These are phyloP conservation scores for Diachasma alloeum DNA, from an alignment of 1,140 invertebrate genomes.

Conservation along the genomic window DNA sequence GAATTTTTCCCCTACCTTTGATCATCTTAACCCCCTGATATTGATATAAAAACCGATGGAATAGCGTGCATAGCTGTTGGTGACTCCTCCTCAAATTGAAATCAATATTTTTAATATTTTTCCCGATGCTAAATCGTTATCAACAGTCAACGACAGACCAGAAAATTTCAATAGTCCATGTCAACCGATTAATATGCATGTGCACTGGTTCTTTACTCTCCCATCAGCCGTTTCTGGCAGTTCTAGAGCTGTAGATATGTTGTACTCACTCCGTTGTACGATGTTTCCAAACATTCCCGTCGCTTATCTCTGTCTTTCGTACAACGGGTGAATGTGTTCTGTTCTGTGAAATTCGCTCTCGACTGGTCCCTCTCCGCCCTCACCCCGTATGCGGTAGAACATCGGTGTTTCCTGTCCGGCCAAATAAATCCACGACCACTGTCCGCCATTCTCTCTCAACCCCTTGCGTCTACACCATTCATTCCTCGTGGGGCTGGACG, in stretches of 20 bases:
- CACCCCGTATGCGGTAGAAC: constrained; percentile 33
- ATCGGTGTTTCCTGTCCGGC: constrained; percentile 56
- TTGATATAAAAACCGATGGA: neutral
- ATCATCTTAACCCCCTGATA: too few species aligned
- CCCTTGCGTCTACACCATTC: constrained; percentile 50
- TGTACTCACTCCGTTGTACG: neutral
- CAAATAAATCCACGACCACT: constrained; percentile 59
- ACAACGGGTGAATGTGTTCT: neutral
- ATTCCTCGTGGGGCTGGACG: constrained; percentile 46
- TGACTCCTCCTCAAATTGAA: too few species aligned
- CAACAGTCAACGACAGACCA: constrained; percentile 34
- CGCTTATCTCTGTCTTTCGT: constrained; percentile 4
- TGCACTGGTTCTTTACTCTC: constrained; percentile 47
- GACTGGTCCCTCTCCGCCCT: neutral
- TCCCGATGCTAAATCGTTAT: constrained; percentile 31
- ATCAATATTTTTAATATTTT: too few species aligned
- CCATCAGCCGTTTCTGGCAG: constrained; percentile 13
- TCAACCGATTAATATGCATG: constrained; percentile 55
- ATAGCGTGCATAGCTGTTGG: too few species aligned
- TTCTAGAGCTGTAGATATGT: neutral
- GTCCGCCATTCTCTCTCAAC: constrained; percentile 22
- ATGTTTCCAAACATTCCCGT: neutral
- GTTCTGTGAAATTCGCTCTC: constrained; percentile 12
- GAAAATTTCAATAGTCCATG: constrained; percentile 45
- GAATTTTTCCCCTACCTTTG: too few species aligned